These are phyloP conservation scores for Neopipo cinnamomea DNA, from an alignment of 2,113 vertebrate genomes.

Conservation along the genomic window DNA sequence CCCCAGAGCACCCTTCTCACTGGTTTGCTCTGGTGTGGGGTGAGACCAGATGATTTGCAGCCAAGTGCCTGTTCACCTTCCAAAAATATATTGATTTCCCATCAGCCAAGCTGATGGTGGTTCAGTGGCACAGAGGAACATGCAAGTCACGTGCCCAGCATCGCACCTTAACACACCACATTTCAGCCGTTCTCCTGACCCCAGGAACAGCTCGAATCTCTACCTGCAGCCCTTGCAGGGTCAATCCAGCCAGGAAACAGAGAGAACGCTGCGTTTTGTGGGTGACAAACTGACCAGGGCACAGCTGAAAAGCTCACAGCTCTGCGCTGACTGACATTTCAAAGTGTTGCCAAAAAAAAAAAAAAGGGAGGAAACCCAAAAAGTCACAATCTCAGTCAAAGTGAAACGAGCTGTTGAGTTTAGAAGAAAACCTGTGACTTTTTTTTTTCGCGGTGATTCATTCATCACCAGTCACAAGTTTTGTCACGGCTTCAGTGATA, in stretches of 20 bases:
- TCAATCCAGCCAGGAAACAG: background rate
- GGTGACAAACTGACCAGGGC: background rate
- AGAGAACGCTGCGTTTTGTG: background rate
- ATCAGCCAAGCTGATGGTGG: background rate
- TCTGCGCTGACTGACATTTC: background rate
- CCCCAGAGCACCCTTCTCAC: background rate
- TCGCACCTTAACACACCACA: background rate
- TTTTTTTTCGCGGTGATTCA: background rate
- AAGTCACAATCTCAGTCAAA: background rate
- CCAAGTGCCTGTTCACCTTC: background rate
- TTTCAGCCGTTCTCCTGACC: background rate
- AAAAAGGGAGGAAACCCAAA: too few relatives aligned
- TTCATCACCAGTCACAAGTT: background rate
- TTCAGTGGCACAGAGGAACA: background rate
- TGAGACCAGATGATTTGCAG: background rate
- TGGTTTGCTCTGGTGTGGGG: background rate
- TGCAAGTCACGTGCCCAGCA: background rate
- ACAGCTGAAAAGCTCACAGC: background rate
- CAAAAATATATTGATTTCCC: background rate
- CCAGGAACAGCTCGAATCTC: background rate
- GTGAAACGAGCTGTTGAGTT: constrained; percentile 25
- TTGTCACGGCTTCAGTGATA: background rate
- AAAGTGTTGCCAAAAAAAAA: background rate
- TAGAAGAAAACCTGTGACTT: background rate
- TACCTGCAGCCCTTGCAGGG: background rate